phyloP scores from a whole-genome alignment of 2,888 invertebrate species.

The Andrena dorsata region DNA sequence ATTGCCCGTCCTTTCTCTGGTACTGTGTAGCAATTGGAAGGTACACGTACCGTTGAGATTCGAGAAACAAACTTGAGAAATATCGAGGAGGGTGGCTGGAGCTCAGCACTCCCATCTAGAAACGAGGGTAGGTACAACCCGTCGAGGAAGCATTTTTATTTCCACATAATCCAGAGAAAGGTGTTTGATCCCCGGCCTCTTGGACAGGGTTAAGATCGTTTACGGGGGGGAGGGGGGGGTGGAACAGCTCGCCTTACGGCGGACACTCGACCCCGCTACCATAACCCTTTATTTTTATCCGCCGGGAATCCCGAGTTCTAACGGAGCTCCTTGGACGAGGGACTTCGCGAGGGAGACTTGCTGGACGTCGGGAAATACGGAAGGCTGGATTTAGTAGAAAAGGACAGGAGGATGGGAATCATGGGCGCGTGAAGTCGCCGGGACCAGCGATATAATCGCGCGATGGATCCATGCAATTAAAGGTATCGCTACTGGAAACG shows the following conservation, averaged over 20 bases:
- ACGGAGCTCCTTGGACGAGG: neutral
- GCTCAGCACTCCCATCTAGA: neutral
- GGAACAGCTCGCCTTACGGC: neutral
- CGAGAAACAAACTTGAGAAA: slow-evolving; percentile 18
- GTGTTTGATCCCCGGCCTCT: slow-evolving; percentile 13
- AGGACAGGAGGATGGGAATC: slow-evolving; percentile 1
- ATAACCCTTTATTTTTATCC: slow-evolving; percentile 11
- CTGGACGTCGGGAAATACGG: neutral
- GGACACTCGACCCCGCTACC: neutral
- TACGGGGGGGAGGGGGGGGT: neutral
- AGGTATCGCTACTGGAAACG: neutral
- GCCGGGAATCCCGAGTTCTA: slow-evolving; percentile 1
- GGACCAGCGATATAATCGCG: too few species aligned
- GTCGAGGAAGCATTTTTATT: slow-evolving; percentile 18
- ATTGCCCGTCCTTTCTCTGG: too few species aligned
- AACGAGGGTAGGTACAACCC: neutral
- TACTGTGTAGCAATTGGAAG: neutral
- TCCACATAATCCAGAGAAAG: slow-evolving; percentile 5
- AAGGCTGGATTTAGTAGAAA: neutral
- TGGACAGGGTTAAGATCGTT: slow-evolving; percentile 3
- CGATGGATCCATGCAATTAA: neutral
- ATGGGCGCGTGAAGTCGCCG: neutral
- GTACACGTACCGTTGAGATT: neutral
- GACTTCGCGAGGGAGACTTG: neutral
- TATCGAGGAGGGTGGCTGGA: neutral